phyloP scores from a whole-genome alignment of 2,888 invertebrate genomes.

The Osedax frankpressi region DNA sequence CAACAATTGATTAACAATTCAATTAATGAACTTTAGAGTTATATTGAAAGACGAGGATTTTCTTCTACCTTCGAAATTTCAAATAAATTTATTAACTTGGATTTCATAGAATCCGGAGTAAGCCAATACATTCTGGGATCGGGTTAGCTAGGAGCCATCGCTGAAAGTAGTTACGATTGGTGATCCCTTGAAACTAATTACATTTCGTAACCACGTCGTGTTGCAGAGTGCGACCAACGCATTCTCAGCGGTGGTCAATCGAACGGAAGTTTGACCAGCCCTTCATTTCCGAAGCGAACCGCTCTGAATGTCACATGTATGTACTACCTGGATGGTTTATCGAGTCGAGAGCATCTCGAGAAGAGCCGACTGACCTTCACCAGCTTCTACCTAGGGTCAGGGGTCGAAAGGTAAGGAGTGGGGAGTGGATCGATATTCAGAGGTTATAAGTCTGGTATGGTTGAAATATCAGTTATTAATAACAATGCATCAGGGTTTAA shows the following conservation, averaged over 20 bases:
- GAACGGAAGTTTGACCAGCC: slow-evolving; percentile 80
- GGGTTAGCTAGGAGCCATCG: slow-evolving; percentile 36
- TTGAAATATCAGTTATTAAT: too few relatives aligned
- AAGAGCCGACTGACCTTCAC: slow-evolving; percentile 54
- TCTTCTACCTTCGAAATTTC: slow-evolving; percentile 97
- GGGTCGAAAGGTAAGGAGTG: too few relatives aligned
- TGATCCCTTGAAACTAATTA: not conserved
- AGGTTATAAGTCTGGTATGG: too few relatives aligned
- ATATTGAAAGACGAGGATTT: slow-evolving; percentile 81
- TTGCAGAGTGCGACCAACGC: slow-evolving; percentile 84
- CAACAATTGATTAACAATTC: too few relatives aligned
- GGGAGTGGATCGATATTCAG: too few relatives aligned
- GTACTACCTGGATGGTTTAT: slow-evolving; percentile 81
- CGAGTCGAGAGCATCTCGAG: slow-evolving; percentile 88
- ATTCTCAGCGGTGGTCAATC: slow-evolving; percentile 85
- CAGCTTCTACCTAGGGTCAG: slow-evolving; percentile 20
- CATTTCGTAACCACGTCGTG: not conserved
- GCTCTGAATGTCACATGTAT: slow-evolving; percentile 80
- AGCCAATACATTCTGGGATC: slow-evolving; percentile 88
- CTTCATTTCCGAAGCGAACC: slow-evolving; percentile 90
- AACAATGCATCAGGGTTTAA: too few relatives aligned
- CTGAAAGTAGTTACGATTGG: too few relatives aligned
- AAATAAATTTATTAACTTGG: slow-evolving; percentile 89
- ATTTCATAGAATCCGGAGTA: slow-evolving; percentile 84
- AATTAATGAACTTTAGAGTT: too few relatives aligned